Evolutionary conservation across 2,888 invertebrate genomes (phyloP).

Genomic region (Dasypogon diadema): DNA sequence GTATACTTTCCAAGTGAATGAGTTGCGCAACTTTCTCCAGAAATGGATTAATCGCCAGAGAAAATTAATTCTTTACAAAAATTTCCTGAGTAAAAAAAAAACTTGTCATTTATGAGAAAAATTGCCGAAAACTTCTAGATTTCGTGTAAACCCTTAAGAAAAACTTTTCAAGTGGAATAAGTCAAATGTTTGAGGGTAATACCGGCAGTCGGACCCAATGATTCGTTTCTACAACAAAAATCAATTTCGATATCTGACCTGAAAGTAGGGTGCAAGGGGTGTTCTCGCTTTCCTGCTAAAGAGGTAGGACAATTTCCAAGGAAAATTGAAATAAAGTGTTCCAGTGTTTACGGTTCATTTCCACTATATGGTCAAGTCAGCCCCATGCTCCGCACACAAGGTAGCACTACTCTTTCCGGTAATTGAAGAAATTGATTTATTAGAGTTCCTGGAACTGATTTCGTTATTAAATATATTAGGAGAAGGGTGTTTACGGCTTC

Average conservation of each 20-base stretch:
- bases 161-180: constrained; percentile 18
- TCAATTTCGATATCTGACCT: constrained; percentile 26
- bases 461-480: constrained; percentile 28
- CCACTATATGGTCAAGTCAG: constrained; percentile 2
- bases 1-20: too few relatives aligned
- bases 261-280: not conserved
- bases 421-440: constrained; percentile 34
- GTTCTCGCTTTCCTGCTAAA: not conserved
- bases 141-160: not conserved
- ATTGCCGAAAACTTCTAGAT: not conserved
- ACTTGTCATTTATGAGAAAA: not conserved
- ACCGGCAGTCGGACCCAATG: constrained; percentile 3
- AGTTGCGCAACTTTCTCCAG: too few relatives aligned
- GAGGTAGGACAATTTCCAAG: not conserved
- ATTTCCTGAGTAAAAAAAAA: not conserved
- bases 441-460: constrained; percentile 32
- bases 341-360: constrained; percentile 26
- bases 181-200: not conserved
- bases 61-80: not conserved
- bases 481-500: not conserved
- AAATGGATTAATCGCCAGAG: not conserved
- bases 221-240: constrained; percentile 26
- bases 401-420: not conserved
- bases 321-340: constrained; percentile 39
- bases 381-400: not conserved